phyloP scores from a whole-genome alignment of 2,888 invertebrate species.

The Phaonia tiefii region DNA sequence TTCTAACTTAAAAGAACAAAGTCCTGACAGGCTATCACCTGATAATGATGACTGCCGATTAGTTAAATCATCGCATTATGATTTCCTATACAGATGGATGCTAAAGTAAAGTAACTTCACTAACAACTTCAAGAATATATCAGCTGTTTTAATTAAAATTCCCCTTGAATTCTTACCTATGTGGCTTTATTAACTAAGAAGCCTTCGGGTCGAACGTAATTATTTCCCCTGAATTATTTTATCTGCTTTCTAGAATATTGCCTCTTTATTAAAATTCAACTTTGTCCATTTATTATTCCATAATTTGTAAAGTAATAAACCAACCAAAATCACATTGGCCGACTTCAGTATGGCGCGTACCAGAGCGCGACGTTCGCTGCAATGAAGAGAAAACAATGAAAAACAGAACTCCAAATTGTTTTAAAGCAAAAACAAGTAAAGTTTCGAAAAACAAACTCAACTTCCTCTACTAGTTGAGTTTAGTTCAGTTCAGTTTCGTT shows the following conservation, averaged over 20 bases:
- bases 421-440: slow-evolving; percentile 18
- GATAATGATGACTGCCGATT: too few species aligned
- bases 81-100: too few species aligned
- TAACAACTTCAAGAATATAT: too few species aligned
- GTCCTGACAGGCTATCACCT: slow-evolving; percentile 17
- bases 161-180: too few species aligned
- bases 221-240: too few species aligned
- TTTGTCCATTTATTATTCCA: slow-evolving; percentile 80
- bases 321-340: slow-evolving; percentile 77
- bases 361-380: slow-evolving; percentile 74
- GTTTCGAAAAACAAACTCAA: slow-evolving; percentile 21
- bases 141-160: too few species aligned
- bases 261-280: slow-evolving; percentile 74
- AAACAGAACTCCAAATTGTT: slow-evolving; percentile 36
- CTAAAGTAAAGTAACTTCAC: too few species aligned
- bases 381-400: slow-evolving; percentile 23
- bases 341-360: slow-evolving; percentile 76
- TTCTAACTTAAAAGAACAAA: slow-evolving; percentile 18
- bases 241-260: slow-evolving; percentile 59
- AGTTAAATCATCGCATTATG: too few species aligned
- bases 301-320: slow-evolving; percentile 76
- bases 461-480: neutral
- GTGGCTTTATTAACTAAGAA: too few species aligned
- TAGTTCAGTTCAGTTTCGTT: neutral
- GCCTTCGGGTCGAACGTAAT: too few species aligned